phyloP scores from a whole-genome alignment of 2,888 invertebrate genomes.

The Ashinkailepas kermadecensis region DNA sequence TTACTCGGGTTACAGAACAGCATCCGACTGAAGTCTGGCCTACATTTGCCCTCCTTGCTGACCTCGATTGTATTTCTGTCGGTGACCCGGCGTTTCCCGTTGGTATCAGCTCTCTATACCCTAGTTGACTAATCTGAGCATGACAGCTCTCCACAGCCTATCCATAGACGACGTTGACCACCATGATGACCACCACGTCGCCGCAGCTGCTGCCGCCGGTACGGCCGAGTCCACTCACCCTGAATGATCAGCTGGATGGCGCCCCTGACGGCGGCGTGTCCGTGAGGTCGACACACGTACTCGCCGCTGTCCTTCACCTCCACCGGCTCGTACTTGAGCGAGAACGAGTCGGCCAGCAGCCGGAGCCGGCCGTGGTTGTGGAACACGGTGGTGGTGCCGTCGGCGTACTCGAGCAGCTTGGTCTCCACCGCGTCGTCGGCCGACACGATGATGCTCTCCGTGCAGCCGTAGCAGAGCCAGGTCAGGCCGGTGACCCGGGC shows the following conservation, averaged over 20 bases:
- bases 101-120: no score
- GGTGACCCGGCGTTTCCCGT: no score
- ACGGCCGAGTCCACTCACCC: neutral
- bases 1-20: no score
- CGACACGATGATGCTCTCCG: neutral
- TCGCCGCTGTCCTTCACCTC: conserved; percentile 11
- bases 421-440: neutral
- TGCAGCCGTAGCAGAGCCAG: conserved; percentile 12
- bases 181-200: no score
- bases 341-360: neutral
- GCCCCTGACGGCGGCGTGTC: neutral
- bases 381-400: conserved; percentile 1
- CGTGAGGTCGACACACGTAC: neutral
- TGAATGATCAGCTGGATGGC: neutral
- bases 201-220: no score
- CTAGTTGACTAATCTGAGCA: no score
- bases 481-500: neutral
- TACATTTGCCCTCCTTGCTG: no score
- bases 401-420: neutral
- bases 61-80: no score
- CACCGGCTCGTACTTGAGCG: conserved; percentile 5
- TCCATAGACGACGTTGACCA: no score
- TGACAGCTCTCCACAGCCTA: no score
- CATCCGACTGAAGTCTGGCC: no score
- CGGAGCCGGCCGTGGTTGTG: conserved; percentile 1